Evolutionary conservation across 2,113 vertebrate genomes (phyloP), one percentile per base, ranked within the genome.

Genomic region (Promerops cafer): DNA sequence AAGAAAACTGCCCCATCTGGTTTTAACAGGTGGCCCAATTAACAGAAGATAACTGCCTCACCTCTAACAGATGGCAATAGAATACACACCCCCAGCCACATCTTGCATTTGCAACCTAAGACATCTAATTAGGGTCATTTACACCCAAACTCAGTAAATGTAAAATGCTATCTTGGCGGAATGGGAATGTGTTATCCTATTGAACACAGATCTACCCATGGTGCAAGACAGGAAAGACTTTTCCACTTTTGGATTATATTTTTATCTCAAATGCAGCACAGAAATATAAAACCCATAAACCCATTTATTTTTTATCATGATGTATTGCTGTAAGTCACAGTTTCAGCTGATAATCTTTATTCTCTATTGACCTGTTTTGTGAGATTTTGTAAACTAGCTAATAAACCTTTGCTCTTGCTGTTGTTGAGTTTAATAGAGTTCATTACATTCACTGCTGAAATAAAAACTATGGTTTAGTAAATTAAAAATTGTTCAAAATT

Each of bases 291-390:
- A 16, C 71, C 54, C 47, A 86, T 95, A 90, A 96, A 90, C 27
- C 60, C 44, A 81, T 90, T 95, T 94, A 83, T 93, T 96, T 95
- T 93, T 83, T 83, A 92, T 90, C 94, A 90, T 95, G 68, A 80
- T 86, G 37, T 84, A 68, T 92, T 90, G 80, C 88, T 90, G 44
- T 90, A 96, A 88, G 75, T 93, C 94, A 94, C 80, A 83, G 71
- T 96, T 95, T 93, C 85, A 95, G 83, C 72, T 92, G 88, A 88
- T 69, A 78, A 86, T 86, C 64, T 75, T 63, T 61, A 59, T 40
- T 93, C 83, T 93, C 92, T 94, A 93, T 89, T 97, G 94, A 93
- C 92, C 85, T 84, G 60, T 83, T 94, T 86, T 87, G 88, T 84
- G 90, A 87, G 68, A 87, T 92, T 96, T 96, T 94, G 76, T 92